These are phyloP conservation scores for Mimumesa dahlbomi DNA, from an alignment of 2,888 invertebrate genomes.

Conservation along the genomic window DNA sequence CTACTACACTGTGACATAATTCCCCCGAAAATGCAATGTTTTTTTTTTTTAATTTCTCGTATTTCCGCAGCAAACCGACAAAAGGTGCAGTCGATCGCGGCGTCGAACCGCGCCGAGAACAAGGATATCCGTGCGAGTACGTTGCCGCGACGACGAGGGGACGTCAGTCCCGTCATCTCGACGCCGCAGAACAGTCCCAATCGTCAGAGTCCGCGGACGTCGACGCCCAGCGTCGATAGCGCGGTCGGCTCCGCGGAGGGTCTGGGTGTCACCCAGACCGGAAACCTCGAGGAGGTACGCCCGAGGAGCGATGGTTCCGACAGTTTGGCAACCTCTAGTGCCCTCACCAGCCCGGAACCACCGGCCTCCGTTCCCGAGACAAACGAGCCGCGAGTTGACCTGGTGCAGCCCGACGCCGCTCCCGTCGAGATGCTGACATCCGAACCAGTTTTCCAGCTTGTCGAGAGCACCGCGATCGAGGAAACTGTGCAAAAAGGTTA, in stretches of 20 bases:
- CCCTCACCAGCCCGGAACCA: constrained; percentile 82
- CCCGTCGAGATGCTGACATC: constrained; percentile 48
- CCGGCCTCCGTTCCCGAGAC: constrained; percentile 81
- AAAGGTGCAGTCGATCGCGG: constrained; percentile 66
- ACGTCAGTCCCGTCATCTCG: constrained; percentile 71
- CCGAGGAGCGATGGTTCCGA: constrained; percentile 80
- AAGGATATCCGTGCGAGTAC: constrained; percentile 75
- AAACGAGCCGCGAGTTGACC: constrained; percentile 79
- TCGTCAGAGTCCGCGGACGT: constrained; percentile 75
- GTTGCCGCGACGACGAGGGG: constrained; percentile 79
- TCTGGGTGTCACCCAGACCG: constrained; percentile 70
- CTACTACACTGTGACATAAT: background rate
- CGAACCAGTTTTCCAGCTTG: constrained; percentile 59
- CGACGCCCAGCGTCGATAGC: constrained; percentile 84
- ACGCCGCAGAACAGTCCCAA: constrained; percentile 78
- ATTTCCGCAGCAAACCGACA: constrained; percentile 68
- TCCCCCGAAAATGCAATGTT: background rate
- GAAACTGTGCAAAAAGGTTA: constrained; percentile 82
- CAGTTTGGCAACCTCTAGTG: constrained; percentile 81
- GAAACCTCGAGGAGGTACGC: constrained; percentile 67
- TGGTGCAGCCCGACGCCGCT: constrained; percentile 57
- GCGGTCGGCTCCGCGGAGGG: constrained; percentile 85
- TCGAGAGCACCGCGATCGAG: constrained; percentile 81
- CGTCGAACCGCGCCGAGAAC: constrained; percentile 60
- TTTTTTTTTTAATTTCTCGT: too few relatives aligned